Evolutionary conservation across 2,113 vertebrate genomes (phyloP), one percentile per base, ranked within the genome.

Genomic region (Onychostoma macrolepis): DNA sequence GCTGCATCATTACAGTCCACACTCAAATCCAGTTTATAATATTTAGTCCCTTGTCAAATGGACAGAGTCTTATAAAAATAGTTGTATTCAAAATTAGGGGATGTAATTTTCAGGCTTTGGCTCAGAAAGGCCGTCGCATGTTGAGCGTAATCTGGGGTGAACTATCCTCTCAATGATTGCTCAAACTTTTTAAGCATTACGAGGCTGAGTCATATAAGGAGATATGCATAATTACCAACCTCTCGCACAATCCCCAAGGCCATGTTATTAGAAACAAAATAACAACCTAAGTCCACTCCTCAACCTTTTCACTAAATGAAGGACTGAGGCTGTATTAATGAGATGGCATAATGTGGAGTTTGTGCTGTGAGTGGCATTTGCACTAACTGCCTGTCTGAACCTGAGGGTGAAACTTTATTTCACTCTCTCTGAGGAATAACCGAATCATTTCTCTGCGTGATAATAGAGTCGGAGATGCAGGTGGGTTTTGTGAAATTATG

Each of bases 281-380:
- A 89, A 83, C 86, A 87, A 89, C 72, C 80, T 72, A 87, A 33
- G 82, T 86, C 50, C 41, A 30, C 61, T 89, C 78, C 74, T 82
- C 88, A 87, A 87, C 88, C 72, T 89, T 89, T 90, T 33, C 45
- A 69, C 58, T 90, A 87, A 71, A 53, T 56, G 21, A 83, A 76
- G 71, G 82, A 71, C 21, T 38, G 78, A 85, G 86, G 30, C 53
- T 88, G 43, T 85, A 38, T 87, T 91, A 92, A 93, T 92, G 91
- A 91, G 90, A 92, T 91, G 92, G 91, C 90, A 86, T 91, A 91
- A 93, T 93, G 88, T 88, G 2, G 77, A 89, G 89, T 88, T 92
- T 87, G 91, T 91, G 88, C 89, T 85, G 89, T 89, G 92, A 92
- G 61, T 95, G 94, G 92, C 94, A 93, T 94, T 94, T 93, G 80